These are phyloP conservation scores for Lonchura striata DNA, from an alignment of 2,113 vertebrate species.

Conservation along the genomic window DNA sequence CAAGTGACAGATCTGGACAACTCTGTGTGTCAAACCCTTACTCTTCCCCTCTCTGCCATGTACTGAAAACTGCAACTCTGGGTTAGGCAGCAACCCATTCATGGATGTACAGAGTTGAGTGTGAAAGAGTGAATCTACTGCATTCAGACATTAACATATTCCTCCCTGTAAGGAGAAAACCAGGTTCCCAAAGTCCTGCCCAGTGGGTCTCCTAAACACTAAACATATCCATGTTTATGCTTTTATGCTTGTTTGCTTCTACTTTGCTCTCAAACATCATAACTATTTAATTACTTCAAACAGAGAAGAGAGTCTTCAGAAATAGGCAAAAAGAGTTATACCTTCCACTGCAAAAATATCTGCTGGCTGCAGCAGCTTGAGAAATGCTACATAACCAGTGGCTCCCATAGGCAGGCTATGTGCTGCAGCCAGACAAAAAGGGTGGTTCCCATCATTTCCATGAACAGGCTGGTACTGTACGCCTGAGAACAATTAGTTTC, in stretches of 20 bases:
- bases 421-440: not conserved
- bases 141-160: not conserved
- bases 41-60: not conserved
- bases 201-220: not conserved
- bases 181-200: not conserved
- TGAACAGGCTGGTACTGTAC: not conserved
- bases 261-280: not conserved
- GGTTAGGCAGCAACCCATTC: not conserved
- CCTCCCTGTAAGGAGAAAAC: not conserved
- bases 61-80: not conserved
- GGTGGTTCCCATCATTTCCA: not conserved
- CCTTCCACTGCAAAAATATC: not conserved
- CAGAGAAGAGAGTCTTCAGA: not conserved
- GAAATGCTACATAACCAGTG: not conserved
- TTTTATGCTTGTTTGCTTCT: not conserved
- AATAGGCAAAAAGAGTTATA: not conserved
- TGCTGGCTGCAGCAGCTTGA: not conserved
- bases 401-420: not conserved
- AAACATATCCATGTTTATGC: not conserved
- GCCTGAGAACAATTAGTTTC: not conserved
- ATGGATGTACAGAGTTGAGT: not conserved
- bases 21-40: not conserved
- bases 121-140: not conserved
- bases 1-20: not conserved
- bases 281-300: not conserved